Evolutionary conservation across 1,140 invertebrate genomes (phyloP).

Genomic region (Musca domestica): DNA sequence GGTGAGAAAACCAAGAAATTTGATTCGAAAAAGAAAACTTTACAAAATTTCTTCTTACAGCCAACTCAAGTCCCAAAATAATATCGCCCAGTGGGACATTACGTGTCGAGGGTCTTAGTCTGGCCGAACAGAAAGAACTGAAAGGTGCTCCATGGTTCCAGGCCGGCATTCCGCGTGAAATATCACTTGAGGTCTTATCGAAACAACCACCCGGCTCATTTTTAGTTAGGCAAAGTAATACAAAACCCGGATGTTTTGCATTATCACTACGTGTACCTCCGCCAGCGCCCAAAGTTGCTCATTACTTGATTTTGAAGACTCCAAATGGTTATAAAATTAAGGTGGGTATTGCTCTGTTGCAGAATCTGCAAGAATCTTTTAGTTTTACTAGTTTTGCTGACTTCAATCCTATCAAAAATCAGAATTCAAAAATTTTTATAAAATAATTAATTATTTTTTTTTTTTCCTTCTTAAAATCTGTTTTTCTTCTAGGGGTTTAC

Average conservation of each 20-base stretch:
- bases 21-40: not conserved
- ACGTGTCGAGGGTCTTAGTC: slow-evolving; percentile 63
- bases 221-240: slow-evolving; percentile 91
- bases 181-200: slow-evolving; percentile 86
- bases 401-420: no score
- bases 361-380: no score
- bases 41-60: slow-evolving; percentile 25
- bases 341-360: no score
- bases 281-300: slow-evolving; percentile 86
- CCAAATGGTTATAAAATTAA: slow-evolving; percentile 94
- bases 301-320: slow-evolving; percentile 91
- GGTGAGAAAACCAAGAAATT: slow-evolving; percentile 31
- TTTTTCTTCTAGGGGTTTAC: slow-evolving; percentile 77
- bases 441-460: not conserved
- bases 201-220: slow-evolving; percentile 92
- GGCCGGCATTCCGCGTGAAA: slow-evolving; percentile 90
- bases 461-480: no score
- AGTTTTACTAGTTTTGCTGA: no score
- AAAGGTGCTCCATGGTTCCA: slow-evolving; percentile 91
- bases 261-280: slow-evolving; percentile 93
- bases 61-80: slow-evolving; percentile 52
- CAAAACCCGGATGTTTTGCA: slow-evolving; percentile 91
- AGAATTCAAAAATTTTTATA: no score
- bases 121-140: slow-evolving; percentile 77
- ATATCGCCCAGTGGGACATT: slow-evolving; percentile 64